These are phyloP conservation scores for Plebejus argus DNA, from an alignment of 2,888 invertebrate species.

Conservation along the genomic window DNA sequence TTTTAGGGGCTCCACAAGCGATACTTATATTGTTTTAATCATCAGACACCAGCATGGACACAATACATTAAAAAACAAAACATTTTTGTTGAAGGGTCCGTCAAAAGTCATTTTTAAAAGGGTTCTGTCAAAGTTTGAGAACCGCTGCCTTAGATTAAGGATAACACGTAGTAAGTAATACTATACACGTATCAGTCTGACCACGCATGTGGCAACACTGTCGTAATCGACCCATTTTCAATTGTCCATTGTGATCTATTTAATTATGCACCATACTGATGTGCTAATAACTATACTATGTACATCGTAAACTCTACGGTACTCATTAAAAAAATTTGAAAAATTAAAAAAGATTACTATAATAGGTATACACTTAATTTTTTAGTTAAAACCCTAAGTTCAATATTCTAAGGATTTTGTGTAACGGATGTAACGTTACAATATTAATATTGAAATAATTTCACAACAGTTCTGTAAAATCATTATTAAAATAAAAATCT, in stretches of 20 bases:
- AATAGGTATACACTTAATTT: background rate
- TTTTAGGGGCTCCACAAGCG: too few relatives aligned
- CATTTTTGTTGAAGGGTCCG: too few relatives aligned
- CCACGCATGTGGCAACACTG: background rate
- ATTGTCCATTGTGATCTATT: slow-evolving; percentile 8
- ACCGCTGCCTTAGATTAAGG: background rate
- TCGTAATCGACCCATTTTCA: slow-evolving; percentile 1
- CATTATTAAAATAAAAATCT: background rate
- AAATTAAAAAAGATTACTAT: background rate
- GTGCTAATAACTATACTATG: background rate
- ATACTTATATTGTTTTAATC: too few relatives aligned
- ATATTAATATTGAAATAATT: background rate
- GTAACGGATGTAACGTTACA: background rate
- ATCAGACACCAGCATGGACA: too few relatives aligned
- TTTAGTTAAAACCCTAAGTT: background rate
- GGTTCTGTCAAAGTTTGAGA: too few relatives aligned
- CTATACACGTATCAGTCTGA: background rate
- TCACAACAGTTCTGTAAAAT: background rate
- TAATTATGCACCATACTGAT: background rate
- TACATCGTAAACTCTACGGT: background rate
- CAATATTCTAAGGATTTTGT: background rate
- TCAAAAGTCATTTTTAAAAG: too few relatives aligned
- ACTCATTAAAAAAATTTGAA: too few relatives aligned
- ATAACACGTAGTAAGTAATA: background rate
- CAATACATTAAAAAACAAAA: too few relatives aligned